Percentiles rank a stretch among this genome's conserved stretches.
phyloP scores from a whole-genome alignment of 2,113 vertebrate species.

The Campylomormyrus numenius region DNA sequence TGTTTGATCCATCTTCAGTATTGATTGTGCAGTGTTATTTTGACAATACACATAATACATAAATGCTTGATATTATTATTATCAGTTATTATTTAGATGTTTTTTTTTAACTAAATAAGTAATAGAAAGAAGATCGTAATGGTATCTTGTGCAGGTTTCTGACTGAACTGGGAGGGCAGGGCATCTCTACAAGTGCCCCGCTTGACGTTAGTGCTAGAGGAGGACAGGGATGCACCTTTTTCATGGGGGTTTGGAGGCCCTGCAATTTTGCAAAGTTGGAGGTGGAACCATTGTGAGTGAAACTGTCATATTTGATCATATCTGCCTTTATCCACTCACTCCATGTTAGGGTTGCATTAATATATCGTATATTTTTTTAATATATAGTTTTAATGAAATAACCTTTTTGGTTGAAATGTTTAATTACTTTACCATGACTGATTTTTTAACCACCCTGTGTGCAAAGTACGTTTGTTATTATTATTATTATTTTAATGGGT shows the following conservation, averaged over 20 bases:
- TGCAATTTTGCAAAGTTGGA: slow-evolving; percentile 13
- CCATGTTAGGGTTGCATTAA: slow-evolving; percentile 71
- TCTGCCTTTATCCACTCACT: slow-evolving; percentile 73
- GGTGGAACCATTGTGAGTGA: slow-evolving; percentile 22
- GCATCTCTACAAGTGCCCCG: not conserved
- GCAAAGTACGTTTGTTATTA: slow-evolving; percentile 51
- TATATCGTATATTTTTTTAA: slow-evolving; percentile 65
- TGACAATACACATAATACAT: slow-evolving; percentile 44
- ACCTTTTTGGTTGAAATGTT: slow-evolving; percentile 71
- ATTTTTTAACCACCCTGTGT: slow-evolving; percentile 55
- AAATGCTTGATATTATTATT: slow-evolving; percentile 24
- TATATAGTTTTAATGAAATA: slow-evolving; percentile 47
- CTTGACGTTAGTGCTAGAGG: not conserved
- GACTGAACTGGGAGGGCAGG: not conserved
- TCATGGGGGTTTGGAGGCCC: not conserved
- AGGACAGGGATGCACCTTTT: not conserved
- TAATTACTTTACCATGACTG: slow-evolving; percentile 38
- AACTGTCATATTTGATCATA: slow-evolving; percentile 42
- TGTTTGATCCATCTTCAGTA: slow-evolving; percentile 38
- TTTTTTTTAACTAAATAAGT: not conserved
- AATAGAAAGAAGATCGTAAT: not conserved
- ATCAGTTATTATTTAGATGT: slow-evolving; percentile 1
- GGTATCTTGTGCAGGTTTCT: not conserved
- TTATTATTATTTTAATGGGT: not conserved
- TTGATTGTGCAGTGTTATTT: slow-evolving; percentile 62